Evolutionary conservation across 1,140 invertebrate species (phyloP).

Genomic region (Macrosteles quadrilineatus): DNA sequence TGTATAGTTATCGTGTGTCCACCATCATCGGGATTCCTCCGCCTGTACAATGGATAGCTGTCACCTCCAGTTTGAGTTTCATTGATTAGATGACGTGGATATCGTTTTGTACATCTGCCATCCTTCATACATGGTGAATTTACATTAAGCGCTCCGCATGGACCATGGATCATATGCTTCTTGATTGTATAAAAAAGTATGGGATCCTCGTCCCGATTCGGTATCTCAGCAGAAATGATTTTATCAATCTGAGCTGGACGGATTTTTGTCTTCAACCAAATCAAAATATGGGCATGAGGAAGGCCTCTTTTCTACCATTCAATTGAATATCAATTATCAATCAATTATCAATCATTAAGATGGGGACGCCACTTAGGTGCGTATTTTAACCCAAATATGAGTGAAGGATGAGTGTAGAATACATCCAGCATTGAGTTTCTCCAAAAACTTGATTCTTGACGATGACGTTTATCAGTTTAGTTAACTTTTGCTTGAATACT

Average conservation of each 20-base stretch:
- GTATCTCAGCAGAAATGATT: constrained; percentile 49
- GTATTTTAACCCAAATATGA: too few relatives aligned
- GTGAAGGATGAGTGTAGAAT: too few relatives aligned
- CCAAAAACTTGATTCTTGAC: constrained; percentile 48
- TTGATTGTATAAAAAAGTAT: too few relatives aligned
- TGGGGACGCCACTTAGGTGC: too few relatives aligned
- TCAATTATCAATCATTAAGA: too few relatives aligned
- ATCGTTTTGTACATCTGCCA: constrained; percentile 46
- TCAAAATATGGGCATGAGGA: constrained; percentile 48
- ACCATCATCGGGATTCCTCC: too few relatives aligned
- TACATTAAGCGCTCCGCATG: constrained; percentile 48
- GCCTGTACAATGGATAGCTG: background rate
- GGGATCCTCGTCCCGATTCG: too few relatives aligned
- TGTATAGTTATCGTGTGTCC: too few relatives aligned
- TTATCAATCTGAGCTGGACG: constrained; percentile 39
- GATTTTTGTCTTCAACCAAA: constrained; percentile 36
- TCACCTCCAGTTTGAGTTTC: background rate
- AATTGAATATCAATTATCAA: too few relatives aligned
- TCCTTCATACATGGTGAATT: constrained; percentile 51
- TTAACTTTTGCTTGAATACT: constrained; percentile 56
- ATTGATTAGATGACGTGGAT: background rate
- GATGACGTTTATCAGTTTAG: constrained; percentile 51
- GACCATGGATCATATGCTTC: constrained; percentile 54
- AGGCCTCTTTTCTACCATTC: constrained; percentile 53
- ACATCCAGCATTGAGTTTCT: constrained; percentile 45